Percentiles rank a stretch among this genome's conserved stretches.
These are phyloP conservation scores for Gymnoscopelus microlampas DNA, from an alignment of 2,797 vertebrate species.

Conservation along the genomic window DNA sequence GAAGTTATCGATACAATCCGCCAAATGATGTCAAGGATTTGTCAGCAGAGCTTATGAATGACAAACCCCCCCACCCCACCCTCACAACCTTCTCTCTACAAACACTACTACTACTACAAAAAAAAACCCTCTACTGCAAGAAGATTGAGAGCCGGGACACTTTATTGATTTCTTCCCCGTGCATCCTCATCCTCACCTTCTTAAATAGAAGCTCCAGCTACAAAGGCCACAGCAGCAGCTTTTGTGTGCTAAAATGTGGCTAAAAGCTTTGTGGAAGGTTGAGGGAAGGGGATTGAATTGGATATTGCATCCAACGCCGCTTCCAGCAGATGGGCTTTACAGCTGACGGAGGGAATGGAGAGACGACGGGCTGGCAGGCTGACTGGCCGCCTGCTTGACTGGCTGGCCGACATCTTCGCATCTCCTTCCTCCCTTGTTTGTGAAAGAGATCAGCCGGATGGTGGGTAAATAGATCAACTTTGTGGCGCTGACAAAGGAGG, in stretches of 20 bases:
- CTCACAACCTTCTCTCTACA: conserved; percentile 68
- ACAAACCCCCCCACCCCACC: conserved; percentile 85
- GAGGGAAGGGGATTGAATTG: conserved; percentile 90
- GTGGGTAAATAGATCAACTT: conserved; percentile 82
- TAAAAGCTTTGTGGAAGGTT: conserved; percentile 90
- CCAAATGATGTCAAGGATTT: conserved; percentile 98
- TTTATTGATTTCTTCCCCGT: conserved; percentile 90
- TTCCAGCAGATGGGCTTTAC: conserved; percentile 78
- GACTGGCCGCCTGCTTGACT: conserved; percentile 54
- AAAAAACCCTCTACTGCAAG: conserved; percentile 57
- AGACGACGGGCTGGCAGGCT: conserved; percentile 47
- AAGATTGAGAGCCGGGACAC: conserved; percentile 96
- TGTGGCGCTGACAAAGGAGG: conserved; percentile 75
- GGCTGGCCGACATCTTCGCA: conserved; percentile 68
- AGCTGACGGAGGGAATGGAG: conserved; percentile 59
- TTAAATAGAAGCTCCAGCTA: conserved; percentile 94
- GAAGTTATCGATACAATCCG: conserved; percentile 96
- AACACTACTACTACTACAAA: conserved; percentile 81
- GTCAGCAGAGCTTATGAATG: conserved; percentile 97
- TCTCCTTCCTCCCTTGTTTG: conserved; percentile 76
- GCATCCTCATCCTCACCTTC: conserved; percentile 81
- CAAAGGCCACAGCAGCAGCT: conserved; percentile 92
- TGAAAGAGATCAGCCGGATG: conserved; percentile 78
- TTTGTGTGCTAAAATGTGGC: conserved; percentile 97
- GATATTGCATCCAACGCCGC: conserved; percentile 88